Evolutionary conservation across 2,888 invertebrate species (phyloP).

Genomic region (Deroplatys truncata): DNA sequence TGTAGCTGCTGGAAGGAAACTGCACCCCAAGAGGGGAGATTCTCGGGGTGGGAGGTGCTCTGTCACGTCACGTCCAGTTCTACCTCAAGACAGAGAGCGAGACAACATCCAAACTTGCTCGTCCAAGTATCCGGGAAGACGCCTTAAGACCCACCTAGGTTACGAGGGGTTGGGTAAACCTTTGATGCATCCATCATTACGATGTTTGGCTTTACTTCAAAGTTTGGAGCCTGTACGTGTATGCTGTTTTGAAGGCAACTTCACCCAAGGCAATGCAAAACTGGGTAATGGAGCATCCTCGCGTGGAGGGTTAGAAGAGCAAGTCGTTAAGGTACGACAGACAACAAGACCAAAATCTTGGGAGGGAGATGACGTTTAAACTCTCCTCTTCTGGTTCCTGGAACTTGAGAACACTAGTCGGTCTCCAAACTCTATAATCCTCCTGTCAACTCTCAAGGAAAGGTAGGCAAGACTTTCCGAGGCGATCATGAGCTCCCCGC

Average conservation of each 20-base stretch:
- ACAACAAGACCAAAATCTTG: slow-evolving; percentile 1
- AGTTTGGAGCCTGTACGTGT: slow-evolving; percentile 2
- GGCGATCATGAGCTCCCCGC: not conserved
- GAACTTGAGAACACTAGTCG: slow-evolving; percentile 9
- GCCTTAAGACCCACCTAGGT: slow-evolving; percentile 14
- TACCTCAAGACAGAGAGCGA: not conserved
- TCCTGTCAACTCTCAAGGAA: not conserved
- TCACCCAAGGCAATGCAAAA: slow-evolving; percentile 7
- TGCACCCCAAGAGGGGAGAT: not conserved
- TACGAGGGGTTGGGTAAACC: not conserved
- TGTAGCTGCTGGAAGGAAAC: not conserved
- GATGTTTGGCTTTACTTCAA: slow-evolving; percentile 7
- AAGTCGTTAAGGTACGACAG: slow-evolving; percentile 6
- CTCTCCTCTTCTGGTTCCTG: not conserved
- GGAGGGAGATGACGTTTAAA: not conserved
- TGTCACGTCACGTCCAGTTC: slow-evolving; percentile 12
- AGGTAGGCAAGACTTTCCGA: not conserved
- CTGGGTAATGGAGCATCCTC: slow-evolving; percentile 1
- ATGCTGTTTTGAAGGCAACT: slow-evolving; percentile 10
- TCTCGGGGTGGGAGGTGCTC: not conserved
- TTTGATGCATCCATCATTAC: slow-evolving; percentile 18
- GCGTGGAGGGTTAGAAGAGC: not conserved
- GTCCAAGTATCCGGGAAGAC: not conserved
- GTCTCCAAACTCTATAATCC: slow-evolving; percentile 14
- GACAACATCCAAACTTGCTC: slow-evolving; percentile 2